A percentile compares a stretch with the other conserved stretches of the same genome.
phyloP scores from a whole-genome alignment of 1,140 invertebrate species.

The Fopius arisanus region DNA sequence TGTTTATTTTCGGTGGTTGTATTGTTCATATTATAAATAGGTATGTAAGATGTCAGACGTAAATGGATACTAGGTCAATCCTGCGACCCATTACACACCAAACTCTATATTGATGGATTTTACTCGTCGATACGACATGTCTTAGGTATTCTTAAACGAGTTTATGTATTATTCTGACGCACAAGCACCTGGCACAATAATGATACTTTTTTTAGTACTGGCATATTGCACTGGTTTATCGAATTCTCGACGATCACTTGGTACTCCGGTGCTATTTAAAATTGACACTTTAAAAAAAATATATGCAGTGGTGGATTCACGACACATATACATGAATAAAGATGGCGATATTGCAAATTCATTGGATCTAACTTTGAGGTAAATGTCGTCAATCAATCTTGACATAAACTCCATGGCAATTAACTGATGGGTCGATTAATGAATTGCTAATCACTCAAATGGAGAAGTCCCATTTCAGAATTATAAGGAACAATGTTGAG shows the following conservation, averaged over 20 bases:
- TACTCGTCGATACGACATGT: neutral
- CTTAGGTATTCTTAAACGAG: neutral
- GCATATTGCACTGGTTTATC: neutral
- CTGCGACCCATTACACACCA: neutral
- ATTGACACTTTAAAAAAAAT: neutral
- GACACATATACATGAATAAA: too few relatives aligned
- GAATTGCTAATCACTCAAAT: neutral
- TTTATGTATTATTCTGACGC: neutral
- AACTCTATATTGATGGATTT: neutral
- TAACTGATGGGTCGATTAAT: neutral
- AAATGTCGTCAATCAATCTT: neutral
- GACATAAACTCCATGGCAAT: neutral
- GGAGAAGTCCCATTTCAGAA: neutral
- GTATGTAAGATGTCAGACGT: neutral
- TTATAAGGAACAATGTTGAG: neutral
- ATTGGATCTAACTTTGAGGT: neutral
- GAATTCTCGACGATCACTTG: neutral
- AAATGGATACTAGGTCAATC: neutral
- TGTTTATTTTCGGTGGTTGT: neutral
- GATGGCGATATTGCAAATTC: too few relatives aligned
- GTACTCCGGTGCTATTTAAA: neutral
- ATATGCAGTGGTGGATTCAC: too few relatives aligned
- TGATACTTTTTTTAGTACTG: too few relatives aligned
- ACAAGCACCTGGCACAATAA: neutral
- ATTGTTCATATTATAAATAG: neutral